These are phyloP conservation scores for Gymnosoma rotundatum DNA, from an alignment of 2,888 invertebrate species.

Conservation along the genomic window DNA sequence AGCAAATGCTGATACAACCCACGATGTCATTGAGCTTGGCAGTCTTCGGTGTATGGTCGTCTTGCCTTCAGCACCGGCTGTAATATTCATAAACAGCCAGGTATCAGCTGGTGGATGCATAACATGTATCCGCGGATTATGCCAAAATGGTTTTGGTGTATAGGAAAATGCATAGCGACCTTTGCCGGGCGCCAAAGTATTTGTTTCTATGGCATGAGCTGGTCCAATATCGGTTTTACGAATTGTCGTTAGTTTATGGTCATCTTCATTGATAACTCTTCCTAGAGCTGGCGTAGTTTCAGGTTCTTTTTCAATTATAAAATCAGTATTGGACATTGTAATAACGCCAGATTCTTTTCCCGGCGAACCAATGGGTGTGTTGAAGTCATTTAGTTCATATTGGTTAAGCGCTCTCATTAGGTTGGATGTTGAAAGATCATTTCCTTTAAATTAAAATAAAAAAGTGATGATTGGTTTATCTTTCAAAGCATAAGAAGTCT, in stretches of 20 bases:
- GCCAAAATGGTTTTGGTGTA: conserved; percentile 91
- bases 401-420: conserved; percentile 78
- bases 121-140: conserved; percentile 91
- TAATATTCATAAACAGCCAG: conserved; percentile 93
- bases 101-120: conserved; percentile 88
- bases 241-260: conserved; percentile 78
- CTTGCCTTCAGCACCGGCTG: conserved; percentile 87
- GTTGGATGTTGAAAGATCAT: conserved; percentile 77
- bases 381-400: conserved; percentile 77
- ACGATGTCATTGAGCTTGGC: conserved; percentile 93
- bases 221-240: conserved; percentile 82
- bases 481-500: not conserved
- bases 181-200: conserved; percentile 90
- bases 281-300: conserved; percentile 74
- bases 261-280: conserved; percentile 75
- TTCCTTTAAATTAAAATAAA: conserved; percentile 72
- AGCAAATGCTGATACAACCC: conserved; percentile 92
- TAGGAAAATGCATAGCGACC: conserved; percentile 96
- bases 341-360: conserved; percentile 80
- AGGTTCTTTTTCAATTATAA: conserved; percentile 77
- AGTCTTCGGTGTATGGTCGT: conserved; percentile 85
- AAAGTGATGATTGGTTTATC: not conserved
- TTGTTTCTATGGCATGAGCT: conserved; percentile 83
- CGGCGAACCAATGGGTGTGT: conserved; percentile 77
- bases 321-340: conserved; percentile 80